Evolutionary conservation across 2,113 vertebrate genomes (phyloP), one percentile per base, ranked within the genome.

Genomic region (Elgaria multicarinata): DNA sequence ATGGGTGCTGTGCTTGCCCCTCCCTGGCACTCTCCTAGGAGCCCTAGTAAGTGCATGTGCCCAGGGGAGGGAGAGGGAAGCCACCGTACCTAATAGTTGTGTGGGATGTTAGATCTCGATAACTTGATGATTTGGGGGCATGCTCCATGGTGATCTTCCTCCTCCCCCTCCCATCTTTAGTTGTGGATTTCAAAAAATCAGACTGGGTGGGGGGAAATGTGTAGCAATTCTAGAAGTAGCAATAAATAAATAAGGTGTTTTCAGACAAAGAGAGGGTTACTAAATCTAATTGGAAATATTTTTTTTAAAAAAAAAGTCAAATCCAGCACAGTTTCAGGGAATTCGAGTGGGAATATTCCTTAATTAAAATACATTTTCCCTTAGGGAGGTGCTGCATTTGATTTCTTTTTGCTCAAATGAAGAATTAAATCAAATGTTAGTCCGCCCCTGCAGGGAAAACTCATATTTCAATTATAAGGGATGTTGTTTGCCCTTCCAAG

Each of bases 341-440:
- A 80, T 87, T 92, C 24, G 86, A 86, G 53, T 77, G n/a, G 64
- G 87, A 87, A 31, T 24, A 86, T 89, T 85, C 12, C 24, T 92
- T 46, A 0, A 39, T 90, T 92, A 89, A 55, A 80, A 24, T 83
- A 44, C 83, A 76, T 71, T 89, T 93, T 79, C 39, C 24, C n/a
- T 92, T 90, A 75, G 69, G 69, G 69, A 90, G 12, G 0, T 36
- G 87, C 4, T 84, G 0, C 46, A 22, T 83, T 94, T 69, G n/a
- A 20, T 87, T 93, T 87, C 7, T 55, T 13, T 94, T 81, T 92
- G 90, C 77, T 77, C 81, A 53, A 84, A 89, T 84, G 83, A 31
- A 16, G 67, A 76, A 58, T 90, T 62, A 78, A 53, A 42, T 91
- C 50, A 78, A 46, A 91, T 86, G 83, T 92, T 90, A 87, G 58